phyloP scores from a whole-genome alignment of 2,888 invertebrate species.

The Allygus modestus region DNA sequence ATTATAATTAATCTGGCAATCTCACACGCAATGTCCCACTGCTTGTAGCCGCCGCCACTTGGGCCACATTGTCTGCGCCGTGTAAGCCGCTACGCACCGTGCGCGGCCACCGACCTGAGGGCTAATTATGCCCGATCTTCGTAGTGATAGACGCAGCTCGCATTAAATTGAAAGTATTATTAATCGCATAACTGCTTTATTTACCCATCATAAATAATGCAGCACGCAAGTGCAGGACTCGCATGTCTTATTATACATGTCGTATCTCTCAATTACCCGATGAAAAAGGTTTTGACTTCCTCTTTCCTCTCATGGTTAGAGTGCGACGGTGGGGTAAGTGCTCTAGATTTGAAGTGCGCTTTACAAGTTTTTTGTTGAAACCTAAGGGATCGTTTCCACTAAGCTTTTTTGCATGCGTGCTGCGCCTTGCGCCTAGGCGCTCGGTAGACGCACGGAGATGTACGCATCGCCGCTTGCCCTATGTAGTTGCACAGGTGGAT shows the following conservation, averaged over 20 bases:
- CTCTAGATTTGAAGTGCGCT: no score
- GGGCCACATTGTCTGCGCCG: slow-evolving; percentile 1
- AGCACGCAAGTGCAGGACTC: slow-evolving; percentile 13
- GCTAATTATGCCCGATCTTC: slow-evolving; percentile 12
- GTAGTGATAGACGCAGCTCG: slow-evolving; percentile 24
- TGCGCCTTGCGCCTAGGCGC: no score
- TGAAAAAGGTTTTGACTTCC: slow-evolving; percentile 15
- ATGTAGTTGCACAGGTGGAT: no score
- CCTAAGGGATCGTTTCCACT: no score
- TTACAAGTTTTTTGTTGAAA: no score
- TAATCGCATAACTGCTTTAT: slow-evolving; percentile 58
- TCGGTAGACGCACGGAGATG: no score
- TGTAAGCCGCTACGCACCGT: not conserved
- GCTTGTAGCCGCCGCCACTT: not conserved
- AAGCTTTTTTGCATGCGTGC: no score
- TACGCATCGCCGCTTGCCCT: no score
- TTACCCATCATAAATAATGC: slow-evolving; percentile 57
- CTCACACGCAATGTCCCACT: not conserved
- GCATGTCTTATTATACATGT: slow-evolving; percentile 6
- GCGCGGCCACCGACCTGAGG: slow-evolving; percentile 24
- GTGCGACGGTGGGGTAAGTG: no score
- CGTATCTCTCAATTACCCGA: slow-evolving; percentile 20
- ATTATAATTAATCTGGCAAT: slow-evolving; percentile 1
- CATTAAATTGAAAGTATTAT: slow-evolving; percentile 55
- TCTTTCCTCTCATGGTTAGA: not conserved